phyloP scores from a whole-genome alignment of 2,797 vertebrate genomes.

The Esox masquinongy region DNA sequence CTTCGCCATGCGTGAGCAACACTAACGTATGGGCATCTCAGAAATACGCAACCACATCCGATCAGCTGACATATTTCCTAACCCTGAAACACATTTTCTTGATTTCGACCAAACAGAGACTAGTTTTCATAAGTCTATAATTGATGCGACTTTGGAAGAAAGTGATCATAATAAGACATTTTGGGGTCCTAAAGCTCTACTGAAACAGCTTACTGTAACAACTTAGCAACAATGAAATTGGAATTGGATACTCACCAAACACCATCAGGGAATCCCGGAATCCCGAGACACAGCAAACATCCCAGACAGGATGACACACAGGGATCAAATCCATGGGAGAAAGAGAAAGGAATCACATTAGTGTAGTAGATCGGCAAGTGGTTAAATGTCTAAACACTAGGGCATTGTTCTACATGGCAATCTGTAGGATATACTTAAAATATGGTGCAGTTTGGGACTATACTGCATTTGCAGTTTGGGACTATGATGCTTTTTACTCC shows the following conservation, averaged over 20 bases:
- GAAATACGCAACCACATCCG: not conserved
- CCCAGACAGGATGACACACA: not conserved
- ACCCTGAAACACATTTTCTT: not conserved
- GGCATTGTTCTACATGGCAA: not conserved
- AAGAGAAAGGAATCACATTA: conserved; percentile 4
- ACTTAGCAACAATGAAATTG: not conserved
- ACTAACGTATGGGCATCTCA: not conserved
- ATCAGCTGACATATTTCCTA: not conserved
- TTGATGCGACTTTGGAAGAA: not conserved
- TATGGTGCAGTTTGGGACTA: not conserved
- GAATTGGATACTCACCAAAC: conserved; percentile 56
- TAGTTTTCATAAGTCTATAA: not conserved
- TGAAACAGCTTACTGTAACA: not conserved
- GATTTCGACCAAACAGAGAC: not conserved
- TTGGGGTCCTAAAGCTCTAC: too few species aligned
- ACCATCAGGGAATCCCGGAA: conserved; percentile 24
- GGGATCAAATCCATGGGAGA: conserved; percentile 1
- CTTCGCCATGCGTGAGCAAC: not conserved
- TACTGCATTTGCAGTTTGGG: too few species aligned
- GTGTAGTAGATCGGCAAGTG: not conserved
- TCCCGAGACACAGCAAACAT: not conserved
- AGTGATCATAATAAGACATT: not conserved
- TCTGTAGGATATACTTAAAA: not conserved
- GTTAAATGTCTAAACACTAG: not conserved
- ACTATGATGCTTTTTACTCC: not conserved